Evolutionary conservation across 1,140 invertebrate genomes (phyloP).

Genomic region (Drosophila nannoptera): DNA sequence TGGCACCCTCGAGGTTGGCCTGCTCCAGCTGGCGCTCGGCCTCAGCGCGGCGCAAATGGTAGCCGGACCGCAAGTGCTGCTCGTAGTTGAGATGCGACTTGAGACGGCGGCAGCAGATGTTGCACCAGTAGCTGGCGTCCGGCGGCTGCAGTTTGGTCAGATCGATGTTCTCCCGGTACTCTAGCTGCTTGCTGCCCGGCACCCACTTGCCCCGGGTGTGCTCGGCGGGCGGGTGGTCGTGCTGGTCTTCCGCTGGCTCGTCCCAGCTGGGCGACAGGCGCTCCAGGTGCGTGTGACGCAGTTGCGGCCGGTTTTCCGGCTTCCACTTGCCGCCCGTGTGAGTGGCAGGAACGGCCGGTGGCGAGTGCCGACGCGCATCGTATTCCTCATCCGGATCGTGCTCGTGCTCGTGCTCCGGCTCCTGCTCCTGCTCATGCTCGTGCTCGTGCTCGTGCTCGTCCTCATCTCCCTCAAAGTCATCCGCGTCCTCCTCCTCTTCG

Average conservation of each 20-base stretch:
- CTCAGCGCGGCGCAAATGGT: slow-evolving; percentile 85
- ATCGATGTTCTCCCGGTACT: slow-evolving; percentile 79
- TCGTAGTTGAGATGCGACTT: slow-evolving; percentile 87
- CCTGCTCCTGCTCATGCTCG: slow-evolving; percentile 81
- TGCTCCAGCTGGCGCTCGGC: slow-evolving; percentile 84
- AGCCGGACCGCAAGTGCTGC: slow-evolving; percentile 85
- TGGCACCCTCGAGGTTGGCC: slow-evolving; percentile 59
- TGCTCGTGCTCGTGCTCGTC: slow-evolving; percentile 82
- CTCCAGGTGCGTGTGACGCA: slow-evolving; percentile 53
- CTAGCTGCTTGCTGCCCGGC: slow-evolving; percentile 81
- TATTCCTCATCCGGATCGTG: slow-evolving; percentile 83
- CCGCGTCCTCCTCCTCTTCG: slow-evolving; percentile 76
- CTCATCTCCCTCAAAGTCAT: slow-evolving; percentile 75
- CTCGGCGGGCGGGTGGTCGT: slow-evolving; percentile 82
- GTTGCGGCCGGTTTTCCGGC: slow-evolving; percentile 75
- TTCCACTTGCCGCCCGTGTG: slow-evolving; percentile 89
- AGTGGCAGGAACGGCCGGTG: slow-evolving; percentile 81
- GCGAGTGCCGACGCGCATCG: slow-evolving; percentile 79
- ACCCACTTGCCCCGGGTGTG: slow-evolving; percentile 89
- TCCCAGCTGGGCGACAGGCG: slow-evolving; percentile 70
- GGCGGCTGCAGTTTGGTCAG: slow-evolving; percentile 80
- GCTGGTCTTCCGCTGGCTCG: slow-evolving; percentile 51
- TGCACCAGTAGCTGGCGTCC: slow-evolving; percentile 84
- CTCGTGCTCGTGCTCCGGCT: slow-evolving; percentile 81
- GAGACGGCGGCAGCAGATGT: slow-evolving; percentile 86